Base-by-base conservation (phyloP, 1,140 invertebrate species). In the Drosophila saltans region DNA sequence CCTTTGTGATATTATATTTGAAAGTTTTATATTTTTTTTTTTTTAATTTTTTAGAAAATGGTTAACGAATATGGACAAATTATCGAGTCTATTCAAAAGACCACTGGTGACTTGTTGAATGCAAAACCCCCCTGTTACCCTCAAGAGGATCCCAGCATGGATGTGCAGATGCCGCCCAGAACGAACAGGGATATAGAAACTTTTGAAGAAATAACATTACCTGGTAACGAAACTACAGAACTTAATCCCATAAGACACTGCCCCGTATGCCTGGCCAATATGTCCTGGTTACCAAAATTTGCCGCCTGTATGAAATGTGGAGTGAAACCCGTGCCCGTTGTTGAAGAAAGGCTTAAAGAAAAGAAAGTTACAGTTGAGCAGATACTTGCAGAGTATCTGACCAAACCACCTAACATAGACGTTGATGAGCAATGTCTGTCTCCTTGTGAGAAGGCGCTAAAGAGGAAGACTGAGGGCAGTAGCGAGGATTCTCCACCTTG, bases 201-300 rank as follows among this genome's bases (percentile, higher is more conserved):
- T 7, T 1, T n/a, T 52, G 16, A 45, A n/a, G 0, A 41, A 52
- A 1, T 21, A 63, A 11, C 45, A 63, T 3, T 67, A 75, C 72
- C 75, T 52, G 75, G 68, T 26, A n/a, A 78, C 24, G 45, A 58
- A 1, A 5, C 56, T 8, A 41, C 21, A 10, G 36, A 63, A 7
- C 61, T 78, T 1, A 84, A 84, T 26, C 71, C 78, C 4, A 76
- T 72, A 5, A 75, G 85, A 1, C 90, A 85, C 43, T 90, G 85
- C 41, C 85, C 81, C 7, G 69, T 90, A 40, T 90, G 85, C 26
- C 57, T 90, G 21, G 85, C 72, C 30, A 90, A 81, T 11, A 90
- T 90, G 81, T 85, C 85, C 9, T 90, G 85, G 85, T 11, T 90
- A 59, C 85, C 85, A 0, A 90, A 85, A 16, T 90, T 90, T 3